Conservation (phyloP, 2,888 invertebrate species). For the Amblyjoppa fuscipennis region DNA sequence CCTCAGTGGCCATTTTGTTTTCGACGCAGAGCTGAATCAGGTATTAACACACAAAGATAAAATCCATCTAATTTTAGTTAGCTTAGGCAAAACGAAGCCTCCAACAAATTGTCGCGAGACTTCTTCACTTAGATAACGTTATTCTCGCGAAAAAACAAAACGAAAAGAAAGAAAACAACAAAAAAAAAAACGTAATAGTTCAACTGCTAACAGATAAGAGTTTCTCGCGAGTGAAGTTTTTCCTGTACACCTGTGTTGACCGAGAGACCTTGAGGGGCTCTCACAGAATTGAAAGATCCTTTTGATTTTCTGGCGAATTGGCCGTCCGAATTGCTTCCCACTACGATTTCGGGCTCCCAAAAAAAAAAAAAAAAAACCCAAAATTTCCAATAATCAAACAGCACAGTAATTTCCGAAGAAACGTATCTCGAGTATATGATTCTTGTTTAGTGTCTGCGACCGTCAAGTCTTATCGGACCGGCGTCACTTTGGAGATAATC, state of each 20-base stretch:
- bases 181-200: slow-evolving; percentile 9
- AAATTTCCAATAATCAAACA: neutral
- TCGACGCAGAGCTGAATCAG: slow-evolving; percentile 81
- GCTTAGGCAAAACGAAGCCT: slow-evolving; percentile 65
- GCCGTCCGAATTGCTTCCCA: neutral
- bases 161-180: slow-evolving; percentile 5
- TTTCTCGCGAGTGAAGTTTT: slow-evolving; percentile 62
- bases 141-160: slow-evolving; percentile 18
- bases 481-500: neutral
- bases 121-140: slow-evolving; percentile 21
- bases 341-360: neutral
- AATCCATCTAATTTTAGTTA: slow-evolving; percentile 76
- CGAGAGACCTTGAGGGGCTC: slow-evolving; percentile 32
- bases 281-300: neutral
- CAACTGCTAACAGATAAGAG: slow-evolving; percentile 30
- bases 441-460: neutral
- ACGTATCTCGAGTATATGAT: neutral
- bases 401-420: neutral
- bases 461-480: neutral
- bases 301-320: neutral
- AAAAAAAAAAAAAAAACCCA: neutral
- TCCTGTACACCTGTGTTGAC: slow-evolving; percentile 53
- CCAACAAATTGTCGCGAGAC: slow-evolving; percentile 33
- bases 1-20: slow-evolving; percentile 84
- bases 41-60: slow-evolving; percentile 82